Evolutionary conservation across 2,888 invertebrate species (phyloP), one percentile per base, ranked within the genome.

Genomic region (Hyppa rectilinea): DNA sequence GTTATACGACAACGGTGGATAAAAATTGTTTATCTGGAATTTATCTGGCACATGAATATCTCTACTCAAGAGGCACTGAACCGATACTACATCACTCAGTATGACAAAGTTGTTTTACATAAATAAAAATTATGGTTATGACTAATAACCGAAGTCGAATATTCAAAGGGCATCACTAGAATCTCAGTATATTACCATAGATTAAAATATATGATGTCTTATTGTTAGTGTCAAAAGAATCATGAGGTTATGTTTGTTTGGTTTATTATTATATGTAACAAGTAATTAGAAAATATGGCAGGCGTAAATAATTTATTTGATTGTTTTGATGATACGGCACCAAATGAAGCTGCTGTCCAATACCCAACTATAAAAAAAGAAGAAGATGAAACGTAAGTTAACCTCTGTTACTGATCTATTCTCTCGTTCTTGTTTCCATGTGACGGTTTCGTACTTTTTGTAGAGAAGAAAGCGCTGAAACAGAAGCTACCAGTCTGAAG

Each of bases 221-320:
- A n/a, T n/a, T n/a, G n/a, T n/a, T 26, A 23, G 47, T 63, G 71
- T 64, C 23, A 29, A 34, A 14, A 40, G n/a, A 50, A 50, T 60
- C 34, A 45, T 63, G 72, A 50, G 72, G 55, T 40, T 61, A 49
- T 63, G 40, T 20, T 38, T 49, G 55, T 58, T 38, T 55, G 23
- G 38, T n/a, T 7, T 7, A 20, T 34, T 38, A 14, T 23, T 34
- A 40, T 20, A 55, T 53, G 45, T 43, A 40, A 3, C 14, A 53
- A 61, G 9, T 55, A 29, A 43, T 40, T 65, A 50, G 84, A 69
- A 71, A 95, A n/a, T n/a, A n/a, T 95, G 95, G 90, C 91, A 71
- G 92, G 94, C 80, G 75, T 95, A 31, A 88, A 91, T 75, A 90
- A 82, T 87, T 87, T 96, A 84, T 96, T 96, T 85, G 94, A 94